phyloP scores from a whole-genome alignment of 2,888 invertebrate genomes.

The Pheosia gnoma region DNA sequence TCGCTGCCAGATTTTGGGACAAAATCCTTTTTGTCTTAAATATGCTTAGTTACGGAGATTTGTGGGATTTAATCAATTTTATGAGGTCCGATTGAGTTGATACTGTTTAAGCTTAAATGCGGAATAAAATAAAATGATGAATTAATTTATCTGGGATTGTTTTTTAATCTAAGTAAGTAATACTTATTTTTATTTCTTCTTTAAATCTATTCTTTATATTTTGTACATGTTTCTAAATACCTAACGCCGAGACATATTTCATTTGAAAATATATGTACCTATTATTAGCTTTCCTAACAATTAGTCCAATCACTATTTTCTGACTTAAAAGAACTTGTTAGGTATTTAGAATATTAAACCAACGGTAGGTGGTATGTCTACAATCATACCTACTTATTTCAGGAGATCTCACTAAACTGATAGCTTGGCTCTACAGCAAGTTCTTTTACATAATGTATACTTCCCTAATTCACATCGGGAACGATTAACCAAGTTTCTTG shows the following conservation, averaged over 20 bases:
- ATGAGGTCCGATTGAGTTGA: slow-evolving; percentile 2
- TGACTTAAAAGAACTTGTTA: too few species aligned
- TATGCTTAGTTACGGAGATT: slow-evolving; percentile 22
- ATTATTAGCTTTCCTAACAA: too few species aligned
- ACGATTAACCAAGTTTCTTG: slow-evolving; percentile 6
- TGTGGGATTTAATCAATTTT: slow-evolving; percentile 6
- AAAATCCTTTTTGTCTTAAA: slow-evolving; percentile 41
- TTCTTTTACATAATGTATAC: slow-evolving; percentile 2
- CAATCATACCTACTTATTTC: too few species aligned
- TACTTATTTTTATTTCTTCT: background rate
- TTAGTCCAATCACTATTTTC: too few species aligned
- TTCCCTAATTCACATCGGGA: slow-evolving; percentile 5
- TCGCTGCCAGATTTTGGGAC: slow-evolving; percentile 18
- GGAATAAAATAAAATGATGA: background rate
- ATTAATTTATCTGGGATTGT: background rate
- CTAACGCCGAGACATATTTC: too few species aligned
- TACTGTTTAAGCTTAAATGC: background rate
- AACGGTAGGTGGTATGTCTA: too few species aligned
- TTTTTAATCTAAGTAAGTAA: background rate
- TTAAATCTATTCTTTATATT: background rate
- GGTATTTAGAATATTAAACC: too few species aligned
- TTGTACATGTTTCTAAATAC: background rate
- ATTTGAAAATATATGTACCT: too few species aligned
- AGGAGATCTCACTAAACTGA: background rate
- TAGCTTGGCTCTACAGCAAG: background rate